Evolutionary conservation across 1,140 invertebrate species (phyloP), one percentile per base, ranked within the genome.

Genomic region (Vanessa tameamea): DNA sequence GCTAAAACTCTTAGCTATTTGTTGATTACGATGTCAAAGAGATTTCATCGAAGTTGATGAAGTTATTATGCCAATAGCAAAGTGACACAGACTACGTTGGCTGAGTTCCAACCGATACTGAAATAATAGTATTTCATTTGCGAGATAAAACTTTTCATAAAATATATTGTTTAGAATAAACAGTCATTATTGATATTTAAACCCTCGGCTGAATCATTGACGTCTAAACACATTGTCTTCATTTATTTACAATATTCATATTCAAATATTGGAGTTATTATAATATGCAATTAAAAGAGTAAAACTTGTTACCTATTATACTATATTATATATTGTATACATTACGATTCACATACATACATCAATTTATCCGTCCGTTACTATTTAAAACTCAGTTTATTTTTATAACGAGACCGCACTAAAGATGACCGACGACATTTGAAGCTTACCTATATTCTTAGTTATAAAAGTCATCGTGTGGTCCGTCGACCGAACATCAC

Each of bases 21-120:
- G 66, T 57, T 78, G 64, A 78, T 78, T 71, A 71, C 11, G 69
- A 73, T 77, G 75, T 82, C 78, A 80, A 77, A 80, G 64, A 64
- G 74, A 73, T 69, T 50, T 64, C 61, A 61, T 68, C 66, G 15
- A 68, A 64, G 55, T 69, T 61, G 66, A 73, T 67, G 47, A 50
- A 73, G 65, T 64, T 57, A 59, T 68, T 73, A 61, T 53, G 20
- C 65, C 57, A 59, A 73, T 53, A 69, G 47, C n/a, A 37, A 31
- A 64, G 55, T 64, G 59, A 13, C 43, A 23, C 13, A 47, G 72
- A 50, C 72, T 23, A 37, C 16, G 26, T 61, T 73, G 72, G 57
- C 65, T 13, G 47, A 14, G 26, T 68, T 65, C 72, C 72, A 73
- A 31, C 23, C 50, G 47, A 53, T 16, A 16, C 1, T 7, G 37